These are phyloP conservation scores for Erpornis zantholeuca DNA, from an alignment of 2,113 vertebrate species.

Conservation along the genomic window DNA sequence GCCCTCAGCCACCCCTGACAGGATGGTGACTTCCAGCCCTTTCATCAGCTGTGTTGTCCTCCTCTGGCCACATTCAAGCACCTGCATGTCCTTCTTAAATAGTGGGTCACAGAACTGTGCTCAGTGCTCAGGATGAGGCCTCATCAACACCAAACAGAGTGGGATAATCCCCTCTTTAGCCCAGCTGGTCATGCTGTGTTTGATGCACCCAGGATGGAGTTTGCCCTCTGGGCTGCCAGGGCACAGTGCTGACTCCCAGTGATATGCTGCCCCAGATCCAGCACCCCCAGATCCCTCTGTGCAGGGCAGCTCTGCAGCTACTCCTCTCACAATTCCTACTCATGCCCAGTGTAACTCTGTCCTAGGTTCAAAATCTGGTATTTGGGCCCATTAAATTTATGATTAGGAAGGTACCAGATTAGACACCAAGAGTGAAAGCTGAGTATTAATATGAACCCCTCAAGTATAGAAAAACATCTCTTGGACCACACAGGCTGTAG, in stretches of 20 bases:
- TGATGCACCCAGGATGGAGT: neutral
- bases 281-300: neutral
- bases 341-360: fast-evolving
- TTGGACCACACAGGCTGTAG: neutral
- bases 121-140: neutral
- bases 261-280: neutral
- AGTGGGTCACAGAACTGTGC: neutral
- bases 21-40: neutral
- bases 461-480: neutral
- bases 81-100: neutral
- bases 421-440: neutral
- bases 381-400: neutral
- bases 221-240: neutral
- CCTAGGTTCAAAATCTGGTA: neutral
- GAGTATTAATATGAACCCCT: neutral
- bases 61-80: neutral
- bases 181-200: neutral
- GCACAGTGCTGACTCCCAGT: neutral
- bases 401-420: neutral
- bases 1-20: neutral
- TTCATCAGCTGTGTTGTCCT: neutral
- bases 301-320: neutral
- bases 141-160: neutral
- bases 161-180: neutral
- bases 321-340: neutral